A percentile compares a stretch with the other conserved stretches of the same genome.
Evolutionary conservation across 1,140 invertebrate genomes (phyloP).

Genomic region (Diploscapter pachys): DNA sequence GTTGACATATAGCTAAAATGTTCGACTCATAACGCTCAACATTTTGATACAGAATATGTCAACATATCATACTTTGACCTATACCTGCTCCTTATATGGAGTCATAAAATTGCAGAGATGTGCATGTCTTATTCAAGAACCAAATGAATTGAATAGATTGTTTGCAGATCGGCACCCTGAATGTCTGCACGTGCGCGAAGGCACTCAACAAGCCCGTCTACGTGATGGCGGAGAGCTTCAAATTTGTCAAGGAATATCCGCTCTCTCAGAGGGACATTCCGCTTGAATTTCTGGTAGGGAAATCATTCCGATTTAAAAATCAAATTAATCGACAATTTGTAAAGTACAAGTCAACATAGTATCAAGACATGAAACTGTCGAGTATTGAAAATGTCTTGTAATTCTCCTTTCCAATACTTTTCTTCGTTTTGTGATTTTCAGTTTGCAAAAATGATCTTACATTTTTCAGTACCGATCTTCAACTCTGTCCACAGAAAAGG

Average conservation of each 20-base stretch:
- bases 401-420: no score
- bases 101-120: no score
- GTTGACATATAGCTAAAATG: no score
- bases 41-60: no score
- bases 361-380: no score
- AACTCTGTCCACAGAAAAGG: slow-evolving; percentile 62
- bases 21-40: no score
- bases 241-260: slow-evolving; percentile 88
- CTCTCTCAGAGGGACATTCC: slow-evolving; percentile 86
- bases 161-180: slow-evolving; percentile 79
- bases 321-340: neutral
- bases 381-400: no score
- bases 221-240: slow-evolving; percentile 92
- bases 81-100: no score
- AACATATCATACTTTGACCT: neutral
- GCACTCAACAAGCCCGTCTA: slow-evolving; percentile 92
- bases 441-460: slow-evolving; percentile 14
- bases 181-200: slow-evolving; percentile 82
- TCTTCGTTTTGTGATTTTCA: neutral
- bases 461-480: slow-evolving; percentile 68
- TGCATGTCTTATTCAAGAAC: no score
- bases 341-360: neutral
- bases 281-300: slow-evolving; percentile 66
- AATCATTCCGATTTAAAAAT: neutral
- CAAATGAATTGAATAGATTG: neutral